These are phyloP conservation scores for Coturnix japonica DNA, from an alignment of 2,113 vertebrate species.

Conservation along the genomic window DNA sequence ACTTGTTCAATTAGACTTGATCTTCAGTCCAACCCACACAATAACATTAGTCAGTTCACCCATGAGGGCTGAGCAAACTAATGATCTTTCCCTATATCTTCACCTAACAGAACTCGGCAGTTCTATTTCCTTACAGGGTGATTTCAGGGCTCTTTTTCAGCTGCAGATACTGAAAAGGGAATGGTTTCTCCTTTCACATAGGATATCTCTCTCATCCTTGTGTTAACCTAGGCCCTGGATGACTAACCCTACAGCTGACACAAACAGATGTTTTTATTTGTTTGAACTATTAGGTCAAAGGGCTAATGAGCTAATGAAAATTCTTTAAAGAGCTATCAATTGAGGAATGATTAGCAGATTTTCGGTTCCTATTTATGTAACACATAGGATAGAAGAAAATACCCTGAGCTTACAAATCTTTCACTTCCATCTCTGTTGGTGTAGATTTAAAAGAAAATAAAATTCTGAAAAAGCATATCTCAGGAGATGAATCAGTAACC, in stretches of 20 bases:
- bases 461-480: not conserved
- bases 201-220: not conserved
- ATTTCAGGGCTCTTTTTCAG: conserved; percentile 13
- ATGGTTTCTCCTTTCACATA: not conserved
- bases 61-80: not conserved
- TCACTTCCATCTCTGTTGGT: not conserved
- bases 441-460: not conserved
- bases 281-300: conserved; percentile 68
- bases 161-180: not conserved
- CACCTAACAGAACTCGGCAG: not conserved
- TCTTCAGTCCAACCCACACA: conserved; percentile 6
- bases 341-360: conserved; percentile 45
- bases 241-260: conserved; percentile 25
- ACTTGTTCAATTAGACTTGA: not conserved
- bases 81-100: not conserved
- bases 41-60: not conserved
- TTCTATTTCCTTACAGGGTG: not conserved
- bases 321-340: conserved; percentile 55
- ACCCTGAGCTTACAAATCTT: conserved; percentile 2
- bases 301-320: conserved; percentile 70
- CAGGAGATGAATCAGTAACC: not conserved
- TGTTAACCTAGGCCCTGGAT: not conserved
- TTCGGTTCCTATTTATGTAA: conserved; percentile 33
- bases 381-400: conserved; percentile 17
- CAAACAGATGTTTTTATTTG: conserved; percentile 60